Evolutionary conservation across 2,113 vertebrate genomes (phyloP).

Genomic region (Numida meleagris): DNA sequence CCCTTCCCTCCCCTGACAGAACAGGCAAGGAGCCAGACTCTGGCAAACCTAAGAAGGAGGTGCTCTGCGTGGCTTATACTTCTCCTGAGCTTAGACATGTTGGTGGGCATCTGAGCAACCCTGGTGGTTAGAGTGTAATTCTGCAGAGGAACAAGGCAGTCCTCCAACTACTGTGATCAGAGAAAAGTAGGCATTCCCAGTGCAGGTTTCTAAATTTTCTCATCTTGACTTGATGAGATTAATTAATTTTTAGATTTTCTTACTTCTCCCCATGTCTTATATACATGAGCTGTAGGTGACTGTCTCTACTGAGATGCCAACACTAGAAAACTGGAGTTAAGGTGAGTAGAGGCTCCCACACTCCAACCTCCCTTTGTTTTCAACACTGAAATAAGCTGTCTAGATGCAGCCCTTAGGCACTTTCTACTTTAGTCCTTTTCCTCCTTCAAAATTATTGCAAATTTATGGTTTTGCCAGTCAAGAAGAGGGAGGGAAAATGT

Average conservation of each 20-base stretch:
- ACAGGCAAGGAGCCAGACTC: constrained; percentile 26
- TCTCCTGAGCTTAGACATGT: background rate
- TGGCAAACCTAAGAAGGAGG: constrained; percentile 16
- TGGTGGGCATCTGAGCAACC: background rate
- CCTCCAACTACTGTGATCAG: background rate
- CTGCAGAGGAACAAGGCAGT: background rate
- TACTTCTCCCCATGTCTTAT: background rate
- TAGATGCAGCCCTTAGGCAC: background rate
- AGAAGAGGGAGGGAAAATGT: background rate
- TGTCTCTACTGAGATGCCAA: background rate
- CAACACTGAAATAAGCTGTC: background rate
- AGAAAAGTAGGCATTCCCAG: background rate
- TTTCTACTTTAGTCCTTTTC: background rate
- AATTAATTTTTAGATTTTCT: background rate
- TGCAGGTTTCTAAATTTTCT: background rate
- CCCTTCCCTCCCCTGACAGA: background rate
- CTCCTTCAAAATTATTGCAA: background rate
- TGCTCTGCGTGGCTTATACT: background rate
- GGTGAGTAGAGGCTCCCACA: background rate
- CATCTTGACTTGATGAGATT: background rate
- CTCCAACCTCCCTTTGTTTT: background rate
- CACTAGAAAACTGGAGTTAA: background rate
- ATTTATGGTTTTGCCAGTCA: background rate
- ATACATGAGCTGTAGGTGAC: background rate
- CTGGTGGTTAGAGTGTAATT: background rate